phyloP scores from a whole-genome alignment of 1,140 invertebrate species.

The Asobara japonica region DNA sequence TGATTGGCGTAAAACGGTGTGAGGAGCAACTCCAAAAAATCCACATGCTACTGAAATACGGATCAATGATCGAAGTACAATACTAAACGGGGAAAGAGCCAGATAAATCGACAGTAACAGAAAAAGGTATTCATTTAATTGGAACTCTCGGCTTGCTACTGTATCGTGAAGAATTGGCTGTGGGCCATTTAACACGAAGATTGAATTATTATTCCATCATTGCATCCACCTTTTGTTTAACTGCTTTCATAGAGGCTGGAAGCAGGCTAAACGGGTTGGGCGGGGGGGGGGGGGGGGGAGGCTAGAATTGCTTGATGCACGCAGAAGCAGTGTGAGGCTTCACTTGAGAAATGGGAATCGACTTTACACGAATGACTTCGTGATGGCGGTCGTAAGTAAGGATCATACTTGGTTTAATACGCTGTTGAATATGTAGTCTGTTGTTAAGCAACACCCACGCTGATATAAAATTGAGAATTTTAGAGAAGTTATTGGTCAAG shows the following conservation, averaged over 20 bases:
- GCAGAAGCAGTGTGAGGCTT: neutral
- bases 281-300: neutral
- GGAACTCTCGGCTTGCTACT: neutral
- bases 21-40: neutral
- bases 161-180: neutral
- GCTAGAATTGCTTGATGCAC: neutral
- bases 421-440: neutral
- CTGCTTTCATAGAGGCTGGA: neutral
- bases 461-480: neutral
- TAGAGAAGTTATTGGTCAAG: neutral
- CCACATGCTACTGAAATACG: neutral
- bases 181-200: neutral
- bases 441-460: neutral
- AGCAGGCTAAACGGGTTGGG: too few species aligned
- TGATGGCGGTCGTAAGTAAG: neutral
- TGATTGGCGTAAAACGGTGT: constrained; percentile 25
- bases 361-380: neutral
- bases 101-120: constrained; percentile 16
- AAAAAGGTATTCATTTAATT: neutral
- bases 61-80: neutral
- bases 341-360: neutral
- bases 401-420: neutral
- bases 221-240: neutral
- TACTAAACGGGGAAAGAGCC: constrained; percentile 26
- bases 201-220: constrained; percentile 10